Conservation (phyloP, 2,888 invertebrate genomes). For the Lomographa bimaculata region DNA sequence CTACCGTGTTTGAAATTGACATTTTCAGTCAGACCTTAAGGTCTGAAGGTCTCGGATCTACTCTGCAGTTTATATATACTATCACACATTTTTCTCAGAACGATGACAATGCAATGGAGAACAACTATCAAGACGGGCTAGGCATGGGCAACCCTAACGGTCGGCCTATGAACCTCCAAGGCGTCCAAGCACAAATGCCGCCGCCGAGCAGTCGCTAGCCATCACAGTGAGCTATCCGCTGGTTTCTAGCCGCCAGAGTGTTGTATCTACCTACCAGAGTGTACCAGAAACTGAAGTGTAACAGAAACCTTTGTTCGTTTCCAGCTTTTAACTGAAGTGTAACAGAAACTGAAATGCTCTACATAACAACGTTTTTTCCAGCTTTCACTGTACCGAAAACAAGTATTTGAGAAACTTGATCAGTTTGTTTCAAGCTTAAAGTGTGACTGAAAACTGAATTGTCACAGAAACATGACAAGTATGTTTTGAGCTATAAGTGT, state of each 20-base stretch:
- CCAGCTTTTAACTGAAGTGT: conserved; percentile 5
- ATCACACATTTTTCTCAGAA: conserved; percentile 78
- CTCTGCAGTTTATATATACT: no score
- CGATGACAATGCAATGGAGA: conserved; percentile 90
- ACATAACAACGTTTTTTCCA: no score
- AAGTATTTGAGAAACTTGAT: no score
- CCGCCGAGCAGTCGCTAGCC: conserved; percentile 72
- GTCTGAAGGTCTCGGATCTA: no score
- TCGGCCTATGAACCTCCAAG: conserved; percentile 76
- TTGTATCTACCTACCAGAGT: background rate
- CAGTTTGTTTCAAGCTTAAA: no score
- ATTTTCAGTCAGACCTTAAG: no score
- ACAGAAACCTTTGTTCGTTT: no score
- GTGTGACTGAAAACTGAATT: no score
- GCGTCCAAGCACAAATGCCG: conserved; percentile 77
- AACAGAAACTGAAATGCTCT: conserved; percentile 1
- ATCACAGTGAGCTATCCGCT: conserved; percentile 6
- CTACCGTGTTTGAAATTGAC: no score
- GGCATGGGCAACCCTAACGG: conserved; percentile 80
- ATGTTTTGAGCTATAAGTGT: no score
- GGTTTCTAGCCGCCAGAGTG: conserved; percentile 9
- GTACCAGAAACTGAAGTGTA: background rate
- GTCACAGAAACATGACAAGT: no score
- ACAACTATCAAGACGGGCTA: conserved; percentile 85
- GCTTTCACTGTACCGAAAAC: no score